Base-by-base conservation (phyloP, 92 coral and sea anemone genomes). In the Epizoanthus fatuus region DNA sequence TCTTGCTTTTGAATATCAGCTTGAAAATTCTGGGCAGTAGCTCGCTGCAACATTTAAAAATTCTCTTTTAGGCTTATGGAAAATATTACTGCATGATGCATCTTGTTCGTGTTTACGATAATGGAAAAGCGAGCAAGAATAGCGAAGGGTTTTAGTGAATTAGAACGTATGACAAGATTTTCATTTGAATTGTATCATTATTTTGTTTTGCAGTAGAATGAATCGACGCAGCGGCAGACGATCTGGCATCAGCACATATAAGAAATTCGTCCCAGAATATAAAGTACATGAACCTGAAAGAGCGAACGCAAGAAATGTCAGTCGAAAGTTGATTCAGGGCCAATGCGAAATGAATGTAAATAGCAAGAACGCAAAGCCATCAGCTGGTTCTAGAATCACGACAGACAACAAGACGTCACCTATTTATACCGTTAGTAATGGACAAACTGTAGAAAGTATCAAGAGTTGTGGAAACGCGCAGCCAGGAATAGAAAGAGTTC, bases 141-240 rank as follows among this genome's bases (percentile, higher is more conserved):
- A 49, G 53, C 53, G 53, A 49, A 49, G 10, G 13, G 12, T 49
- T 49, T 49, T 49, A 49, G 13, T 49, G 53, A 12, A 49, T 44
- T 44, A 44, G 49, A 44, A 44, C 49, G 49, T 5, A 44, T 5
- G 49, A 49, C 9, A 49, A 49, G 53, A 8, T 49, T 49, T 42
- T 22, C 47, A 20, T 11, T 19, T 77, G 51, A 14, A 17, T 40
- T 59, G 29, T 38, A 45, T 75, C 59, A 20, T 32, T 15, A 53
- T 75, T 17, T 73, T 75, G 9, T 66, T 56, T 62, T 77, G 82
- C 69, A 77, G 82, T 77, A 77, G 5, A 37, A 77, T 77, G 82
- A 60, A 77, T 77, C 82, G 82, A 54, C 82, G 82, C 42, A 77
- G 82, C 64, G 13, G 53, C 11, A 49, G 53, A 49, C 53, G 53